phyloP scores from a whole-genome alignment of 2,888 invertebrate genomes.

The Hypercompe scribonia region DNA sequence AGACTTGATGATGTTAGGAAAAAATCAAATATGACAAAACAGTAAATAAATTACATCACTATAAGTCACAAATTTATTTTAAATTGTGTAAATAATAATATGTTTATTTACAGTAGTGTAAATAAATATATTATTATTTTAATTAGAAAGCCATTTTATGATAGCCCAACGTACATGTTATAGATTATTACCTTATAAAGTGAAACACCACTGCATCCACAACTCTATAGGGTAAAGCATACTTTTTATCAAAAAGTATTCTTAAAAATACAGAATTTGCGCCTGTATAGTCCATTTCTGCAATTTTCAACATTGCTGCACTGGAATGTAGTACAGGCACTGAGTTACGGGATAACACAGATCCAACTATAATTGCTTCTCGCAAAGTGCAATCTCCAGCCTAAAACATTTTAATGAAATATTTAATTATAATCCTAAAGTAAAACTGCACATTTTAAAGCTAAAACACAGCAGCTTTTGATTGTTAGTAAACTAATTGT shows the following conservation, averaged over 20 bases:
- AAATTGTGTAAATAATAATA: no score
- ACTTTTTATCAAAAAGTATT: slow-evolving; percentile 98
- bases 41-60: not conserved
- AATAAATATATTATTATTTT: not conserved
- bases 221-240: slow-evolving; percentile 97
- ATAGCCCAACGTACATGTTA: not conserved
- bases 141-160: not conserved
- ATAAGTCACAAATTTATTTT: not conserved
- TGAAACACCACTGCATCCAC: slow-evolving; percentile 98
- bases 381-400: slow-evolving; percentile 97
- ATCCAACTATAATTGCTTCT: slow-evolving; percentile 98
- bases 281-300: slow-evolving; percentile 98
- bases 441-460: no score
- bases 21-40: not conserved
- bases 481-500: not conserved
- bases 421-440: not conserved
- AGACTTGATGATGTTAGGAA: not conserved
- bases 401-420: slow-evolving; percentile 69
- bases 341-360: slow-evolving; percentile 95
- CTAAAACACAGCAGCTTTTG: no score
- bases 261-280: slow-evolving; percentile 98
- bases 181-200: slow-evolving; percentile 91
- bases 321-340: slow-evolving; percentile 98
- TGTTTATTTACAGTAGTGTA: not conserved
- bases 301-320: slow-evolving; percentile 97